Base-by-base conservation (phyloP, 92 coral and sea anemone species). In the Paragorgia papillata region DNA sequence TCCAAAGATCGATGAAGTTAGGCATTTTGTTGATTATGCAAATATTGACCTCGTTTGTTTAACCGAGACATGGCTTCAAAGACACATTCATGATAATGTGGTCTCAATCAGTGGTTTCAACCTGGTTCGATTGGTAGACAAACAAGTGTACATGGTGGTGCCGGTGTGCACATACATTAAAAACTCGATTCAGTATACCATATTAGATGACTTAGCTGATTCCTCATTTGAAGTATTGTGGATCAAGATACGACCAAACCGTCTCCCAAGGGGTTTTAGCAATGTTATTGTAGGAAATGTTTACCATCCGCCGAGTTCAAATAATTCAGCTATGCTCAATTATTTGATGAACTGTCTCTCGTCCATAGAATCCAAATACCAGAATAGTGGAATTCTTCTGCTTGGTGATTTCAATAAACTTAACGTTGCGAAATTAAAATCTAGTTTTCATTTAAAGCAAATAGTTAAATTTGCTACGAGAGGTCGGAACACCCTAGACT, bases 171-270 rank as follows among this genome's bases (percentile, higher is more conserved):
- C 30, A 22, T 53, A 43, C 17, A 62, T 48, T 62, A 53, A 76
- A 57, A 69, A 75, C 70, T 21, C 81, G 50, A 75, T 75, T 41
- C 50, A 41, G 27, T 73, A 51, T 73, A n/a, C 43, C 44, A 40
- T 49, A 50, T 43, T 77, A 29, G 82, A 63, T 44, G 63, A 63
- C 46, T 62, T 77, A 62, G 44, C 82, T 49, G 63, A 62, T 46
- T 54, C 43, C 50, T 63, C 26, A 39, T 51, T 79, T 57, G 75
- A 79, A 56, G 82, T 78, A 30, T 65, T 75, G 46, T 78, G 82
- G 82, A 69, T 78, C 62, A 78, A 78, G 46, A 48, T 78, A 51
- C 75, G 62, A 27, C 82, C 82, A 53, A 76, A 58, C 40, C 57
- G 82, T 40, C 43, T 76, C 57, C n/a, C n/a, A n/a, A n/a, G n/a